A percentile compares a stretch with the other conserved stretches of the same genome.
These are phyloP conservation scores for Poecile atricapillus DNA, from an alignment of 2,113 vertebrate species.

Conservation along the genomic window DNA sequence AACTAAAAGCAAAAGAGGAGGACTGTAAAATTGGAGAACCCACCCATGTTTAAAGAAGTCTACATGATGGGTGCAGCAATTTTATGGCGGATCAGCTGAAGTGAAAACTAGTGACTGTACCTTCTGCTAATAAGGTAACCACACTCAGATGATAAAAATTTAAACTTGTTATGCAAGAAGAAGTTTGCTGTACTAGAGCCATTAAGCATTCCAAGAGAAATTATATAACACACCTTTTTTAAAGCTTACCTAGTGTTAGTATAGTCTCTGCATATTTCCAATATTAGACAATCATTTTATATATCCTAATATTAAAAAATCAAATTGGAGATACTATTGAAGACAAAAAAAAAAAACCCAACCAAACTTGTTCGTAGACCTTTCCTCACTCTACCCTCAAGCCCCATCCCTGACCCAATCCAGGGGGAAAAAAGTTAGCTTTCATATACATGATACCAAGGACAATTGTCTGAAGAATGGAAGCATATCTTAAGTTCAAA, in stretches of 20 bases:
- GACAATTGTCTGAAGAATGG: background rate
- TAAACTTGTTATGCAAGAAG: background rate
- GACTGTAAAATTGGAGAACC: background rate
- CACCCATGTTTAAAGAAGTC: background rate
- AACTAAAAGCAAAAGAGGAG: background rate
- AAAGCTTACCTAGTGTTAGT: background rate
- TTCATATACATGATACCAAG: background rate
- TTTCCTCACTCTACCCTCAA: background rate
- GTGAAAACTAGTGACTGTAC: background rate
- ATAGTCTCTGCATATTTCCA: background rate
- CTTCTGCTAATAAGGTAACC: background rate
- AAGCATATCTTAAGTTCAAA: background rate
- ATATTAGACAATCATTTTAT: background rate
- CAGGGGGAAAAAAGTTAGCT: background rate
- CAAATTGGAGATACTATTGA: background rate
- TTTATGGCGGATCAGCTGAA: background rate
- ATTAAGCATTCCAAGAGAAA: background rate
- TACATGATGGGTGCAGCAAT: background rate
- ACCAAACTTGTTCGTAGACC: background rate
- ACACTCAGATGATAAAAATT: background rate
- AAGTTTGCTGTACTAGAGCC: background rate
- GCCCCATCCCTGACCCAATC: background rate
- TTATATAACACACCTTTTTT: background rate
- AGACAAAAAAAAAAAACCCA: background rate
- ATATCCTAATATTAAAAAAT: background rate